Conservation (phyloP, 2,113 vertebrate genomes). For the Hippopotamus amphibius region DNA sequence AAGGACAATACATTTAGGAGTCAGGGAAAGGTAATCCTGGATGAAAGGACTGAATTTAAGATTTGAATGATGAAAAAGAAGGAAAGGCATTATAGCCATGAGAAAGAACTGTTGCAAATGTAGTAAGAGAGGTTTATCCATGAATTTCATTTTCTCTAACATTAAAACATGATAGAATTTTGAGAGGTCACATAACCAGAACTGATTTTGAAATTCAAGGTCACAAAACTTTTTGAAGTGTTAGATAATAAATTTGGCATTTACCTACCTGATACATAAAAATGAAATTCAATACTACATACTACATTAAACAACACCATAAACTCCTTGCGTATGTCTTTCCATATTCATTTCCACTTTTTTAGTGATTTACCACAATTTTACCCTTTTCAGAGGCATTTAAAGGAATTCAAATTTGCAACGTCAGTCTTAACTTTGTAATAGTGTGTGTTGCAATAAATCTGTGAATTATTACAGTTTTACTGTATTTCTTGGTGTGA, state of each 20-base stretch:
- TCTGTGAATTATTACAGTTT: background rate
- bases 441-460: background rate
- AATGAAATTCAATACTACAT: background rate
- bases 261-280: background rate
- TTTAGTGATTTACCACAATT: conserved; percentile 23
- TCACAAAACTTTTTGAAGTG: background rate
- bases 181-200: background rate
- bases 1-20: background rate
- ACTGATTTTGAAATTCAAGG: background rate
- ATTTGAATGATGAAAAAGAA: background rate
- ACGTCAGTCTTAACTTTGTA: background rate
- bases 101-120: background rate
- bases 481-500: background rate
- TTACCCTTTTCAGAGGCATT: background rate
- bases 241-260: background rate
- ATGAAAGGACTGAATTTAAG: background rate
- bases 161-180: background rate
- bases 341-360: background rate
- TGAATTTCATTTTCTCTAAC: background rate
- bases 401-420: background rate
- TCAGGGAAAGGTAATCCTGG: background rate
- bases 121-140: background rate
- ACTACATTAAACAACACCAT: background rate
- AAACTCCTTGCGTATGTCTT: background rate
- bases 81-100: background rate